phyloP scores from a whole-genome alignment of 2,113 vertebrate genomes.

The Ranitomeya imitator region DNA sequence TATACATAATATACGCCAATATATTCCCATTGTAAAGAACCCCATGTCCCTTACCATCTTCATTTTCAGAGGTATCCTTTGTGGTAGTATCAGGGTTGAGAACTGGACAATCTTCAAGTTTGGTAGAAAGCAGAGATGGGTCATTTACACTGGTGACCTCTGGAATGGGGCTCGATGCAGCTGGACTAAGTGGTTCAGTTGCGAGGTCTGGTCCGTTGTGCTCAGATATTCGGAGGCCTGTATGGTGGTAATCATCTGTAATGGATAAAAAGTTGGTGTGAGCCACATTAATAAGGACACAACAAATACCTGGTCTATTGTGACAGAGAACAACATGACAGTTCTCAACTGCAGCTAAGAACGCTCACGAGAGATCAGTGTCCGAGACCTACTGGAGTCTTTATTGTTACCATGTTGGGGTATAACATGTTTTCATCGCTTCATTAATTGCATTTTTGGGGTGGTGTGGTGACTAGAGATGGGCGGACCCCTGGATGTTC shows the following conservation, averaged over 20 bases:
- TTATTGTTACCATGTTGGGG: too few species aligned
- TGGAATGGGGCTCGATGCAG: constrained; percentile 67
- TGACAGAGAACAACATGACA: background rate
- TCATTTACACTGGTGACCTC: constrained; percentile 67
- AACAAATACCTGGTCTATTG: background rate
- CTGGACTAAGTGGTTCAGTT: constrained; percentile 66
- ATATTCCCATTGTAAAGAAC: background rate
- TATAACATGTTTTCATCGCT: too few species aligned
- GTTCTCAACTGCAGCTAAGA: too few species aligned
- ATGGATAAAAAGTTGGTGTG: background rate
- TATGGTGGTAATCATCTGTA: background rate
- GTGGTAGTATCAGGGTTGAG: constrained; percentile 66
- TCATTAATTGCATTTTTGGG: too few species aligned
- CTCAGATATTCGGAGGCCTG: constrained; percentile 71
- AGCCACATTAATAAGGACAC: background rate
- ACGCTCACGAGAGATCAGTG: too few species aligned
- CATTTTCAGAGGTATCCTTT: constrained; percentile 71
- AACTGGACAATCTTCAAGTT: constrained; percentile 69
- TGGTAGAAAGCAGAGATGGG: constrained; percentile 67
- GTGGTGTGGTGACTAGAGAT: too few species aligned
- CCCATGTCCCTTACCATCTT: constrained; percentile 1
- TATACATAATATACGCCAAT: background rate
- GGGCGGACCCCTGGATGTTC: too few species aligned
- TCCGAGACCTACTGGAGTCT: too few species aligned
- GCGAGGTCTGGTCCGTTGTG: constrained; percentile 64